phyloP scores from a whole-genome alignment of 1,140 invertebrate species.

The Platyscapa corneri region DNA sequence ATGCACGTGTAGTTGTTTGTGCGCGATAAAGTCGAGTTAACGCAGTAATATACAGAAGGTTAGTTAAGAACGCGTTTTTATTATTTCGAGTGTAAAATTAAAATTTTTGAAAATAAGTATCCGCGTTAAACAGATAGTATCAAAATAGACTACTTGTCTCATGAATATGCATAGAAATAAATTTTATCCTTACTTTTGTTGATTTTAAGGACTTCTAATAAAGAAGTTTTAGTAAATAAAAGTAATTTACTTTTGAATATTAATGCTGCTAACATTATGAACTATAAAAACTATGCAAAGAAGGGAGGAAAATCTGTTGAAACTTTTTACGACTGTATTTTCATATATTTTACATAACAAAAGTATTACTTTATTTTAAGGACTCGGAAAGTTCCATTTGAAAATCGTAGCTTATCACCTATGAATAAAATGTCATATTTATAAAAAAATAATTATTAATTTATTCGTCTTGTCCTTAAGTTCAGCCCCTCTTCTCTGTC shows the following conservation, averaged over 20 bases:
- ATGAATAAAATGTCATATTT: neutral
- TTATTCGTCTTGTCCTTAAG: neutral
- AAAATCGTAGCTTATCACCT: neutral
- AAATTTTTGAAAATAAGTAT: neutral
- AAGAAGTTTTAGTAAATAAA: slow-evolving; percentile 28
- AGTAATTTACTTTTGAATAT: slow-evolving; percentile 21
- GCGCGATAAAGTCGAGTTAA: neutral
- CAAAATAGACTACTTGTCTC: neutral
- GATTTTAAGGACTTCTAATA: slow-evolving; percentile 19
- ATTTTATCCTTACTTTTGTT: slow-evolving; percentile 17
- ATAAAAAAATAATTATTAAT: neutral
- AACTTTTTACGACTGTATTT: slow-evolving; percentile 25
- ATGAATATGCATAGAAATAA: slow-evolving; percentile 20
- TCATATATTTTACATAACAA: slow-evolving; percentile 24
- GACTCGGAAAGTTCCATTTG: neutral
- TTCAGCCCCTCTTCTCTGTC: neutral
- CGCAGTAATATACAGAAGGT: neutral
- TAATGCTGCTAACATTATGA: neutral
- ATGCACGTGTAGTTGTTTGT: neutral
- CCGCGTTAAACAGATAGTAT: neutral
- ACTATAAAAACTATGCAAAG: slow-evolving; percentile 17
- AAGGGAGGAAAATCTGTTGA: slow-evolving; percentile 14
- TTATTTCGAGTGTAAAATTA: neutral
- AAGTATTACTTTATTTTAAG: slow-evolving; percentile 17
- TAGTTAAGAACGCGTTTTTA: neutral